Evolutionary conservation across 2,113 vertebrate species (phyloP), one percentile per base, ranked within the genome.

Genomic region (Lepus americanus): DNA sequence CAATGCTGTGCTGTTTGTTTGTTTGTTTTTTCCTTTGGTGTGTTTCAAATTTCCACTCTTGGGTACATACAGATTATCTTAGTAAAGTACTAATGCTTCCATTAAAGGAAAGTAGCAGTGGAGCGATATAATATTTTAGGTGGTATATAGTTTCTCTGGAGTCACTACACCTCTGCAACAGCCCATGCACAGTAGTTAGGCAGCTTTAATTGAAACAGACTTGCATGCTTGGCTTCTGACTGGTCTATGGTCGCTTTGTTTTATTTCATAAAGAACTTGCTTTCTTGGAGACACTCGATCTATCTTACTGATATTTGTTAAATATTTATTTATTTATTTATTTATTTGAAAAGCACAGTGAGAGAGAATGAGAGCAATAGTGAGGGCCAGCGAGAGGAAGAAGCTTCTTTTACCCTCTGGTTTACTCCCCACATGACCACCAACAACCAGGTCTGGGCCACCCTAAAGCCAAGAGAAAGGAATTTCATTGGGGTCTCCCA

Each of bases 181-280:
- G 10, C 33, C n/a, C 22, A 7, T 27, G 19, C 20, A 12, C 3
- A 6, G 14, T 3, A 44, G 1, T 14, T 5, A 49, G 29, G 8
- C 14, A 5, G 7, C 22, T 84, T 91, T 84, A 7, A 44, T 44
- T 44, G 44, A 44, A 6, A 44, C 44, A 44, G 44, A 44, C 44
- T 44, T 44, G 44, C 44, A 44, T 25, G 8, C 49, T 76, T 85
- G 33, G 22, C 33, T 94, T 88, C 79, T 33, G 33, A 76, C 44
- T 61, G 33, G 16, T 70, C 6, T 13, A 14, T 74, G 1, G 55
- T 83, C 59, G 2, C 66, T 83, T 79, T 74, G 27, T 88, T 64
- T 74, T 91, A 64, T 53, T 84, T 89, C 61, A 76, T 10, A 49
- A 87, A 89, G 29, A 67, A 72, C 51, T 51, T 87, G 31, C 31